A percentile compares a stretch with the other conserved stretches of the same genome.
phyloP scores from a whole-genome alignment of 1,140 invertebrate species.

The Lutraria rhynchaena region DNA sequence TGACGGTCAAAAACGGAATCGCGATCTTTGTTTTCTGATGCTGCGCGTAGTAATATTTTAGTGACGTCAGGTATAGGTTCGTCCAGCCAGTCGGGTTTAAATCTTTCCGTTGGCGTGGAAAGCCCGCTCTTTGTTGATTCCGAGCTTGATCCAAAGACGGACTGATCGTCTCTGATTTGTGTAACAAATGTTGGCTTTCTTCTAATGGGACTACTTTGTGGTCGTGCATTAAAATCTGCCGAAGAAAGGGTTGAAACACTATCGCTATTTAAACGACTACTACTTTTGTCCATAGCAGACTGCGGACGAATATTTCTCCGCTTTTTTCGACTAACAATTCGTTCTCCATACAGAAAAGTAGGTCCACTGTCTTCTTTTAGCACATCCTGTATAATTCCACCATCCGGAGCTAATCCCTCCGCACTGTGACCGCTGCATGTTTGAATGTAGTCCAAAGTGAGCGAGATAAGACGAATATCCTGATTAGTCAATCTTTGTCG shows the following conservation, averaged over 20 bases:
- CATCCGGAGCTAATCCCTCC: constrained; percentile 68
- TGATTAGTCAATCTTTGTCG: constrained; percentile 72
- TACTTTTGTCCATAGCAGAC: constrained; percentile 63
- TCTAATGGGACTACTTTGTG: constrained; percentile 70
- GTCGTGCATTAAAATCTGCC: constrained; percentile 60
- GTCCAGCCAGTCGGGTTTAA: constrained; percentile 65
- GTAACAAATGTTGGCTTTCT: constrained; percentile 59
- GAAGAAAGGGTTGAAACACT: constrained; percentile 48
- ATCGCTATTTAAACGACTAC: constrained; percentile 56
- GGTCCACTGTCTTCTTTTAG: constrained; percentile 59
- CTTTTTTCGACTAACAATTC: constrained; percentile 72
- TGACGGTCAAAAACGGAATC: constrained; percentile 30
- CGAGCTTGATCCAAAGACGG: constrained; percentile 43
- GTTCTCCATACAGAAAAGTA: constrained; percentile 75
- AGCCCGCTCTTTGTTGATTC: constrained; percentile 49
- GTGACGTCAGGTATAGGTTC: constrained; percentile 67
- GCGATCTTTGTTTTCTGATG: constrained; percentile 31
- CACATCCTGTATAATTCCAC: constrained; percentile 52
- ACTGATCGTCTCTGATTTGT: constrained; percentile 35
- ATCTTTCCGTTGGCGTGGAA: constrained; percentile 50
- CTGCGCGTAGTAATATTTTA: constrained; percentile 66
- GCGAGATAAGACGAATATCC: constrained; percentile 75
- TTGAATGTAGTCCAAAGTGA: constrained; percentile 75
- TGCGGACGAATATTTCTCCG: constrained; percentile 66
- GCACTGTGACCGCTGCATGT: constrained; percentile 73